Percentiles rank a stretch among this genome's conserved stretches.
Conservation (phyloP, 2,888 invertebrate species). For the Steinernema hermaphroditum region DNA sequence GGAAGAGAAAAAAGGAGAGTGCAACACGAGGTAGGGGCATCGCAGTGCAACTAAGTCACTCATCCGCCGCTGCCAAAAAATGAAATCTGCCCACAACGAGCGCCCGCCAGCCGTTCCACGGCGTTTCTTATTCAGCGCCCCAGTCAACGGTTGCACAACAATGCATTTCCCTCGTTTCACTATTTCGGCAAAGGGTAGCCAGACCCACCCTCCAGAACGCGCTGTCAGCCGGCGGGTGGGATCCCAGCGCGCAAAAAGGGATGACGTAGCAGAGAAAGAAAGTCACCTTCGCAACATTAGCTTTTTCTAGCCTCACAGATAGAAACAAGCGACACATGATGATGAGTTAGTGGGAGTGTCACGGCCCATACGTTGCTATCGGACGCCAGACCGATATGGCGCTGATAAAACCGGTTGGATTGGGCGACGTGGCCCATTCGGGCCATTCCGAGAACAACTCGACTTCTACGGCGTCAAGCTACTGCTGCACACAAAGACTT, state of each 20-base stretch:
- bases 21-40: not conserved
- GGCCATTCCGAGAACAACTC: not conserved
- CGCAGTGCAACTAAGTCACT: slow-evolving; percentile 11
- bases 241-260: not conserved
- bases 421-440: slow-evolving; percentile 24
- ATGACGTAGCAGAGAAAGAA: slow-evolving; percentile 1
- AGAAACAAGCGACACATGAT: not conserved
- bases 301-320: not conserved
- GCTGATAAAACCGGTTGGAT: slow-evolving; percentile 28
- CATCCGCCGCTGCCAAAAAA: slow-evolving; percentile 7
- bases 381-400: slow-evolving; percentile 3
- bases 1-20: not conserved
- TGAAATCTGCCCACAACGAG: slow-evolving; percentile 6
- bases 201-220: not conserved
- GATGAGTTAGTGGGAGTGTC: not conserved
- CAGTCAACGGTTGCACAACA: not conserved
- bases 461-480: not conserved
- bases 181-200: not conserved
- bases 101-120: not conserved
- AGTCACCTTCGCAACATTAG: slow-evolving; percentile 9
- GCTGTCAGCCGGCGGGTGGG: not conserved
- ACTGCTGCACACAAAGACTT: not conserved
- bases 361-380: not conserved
- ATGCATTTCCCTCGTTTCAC: not conserved
- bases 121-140: not conserved